Conservation (phyloP, 2,888 invertebrate species). For the Brachyptera putata region DNA sequence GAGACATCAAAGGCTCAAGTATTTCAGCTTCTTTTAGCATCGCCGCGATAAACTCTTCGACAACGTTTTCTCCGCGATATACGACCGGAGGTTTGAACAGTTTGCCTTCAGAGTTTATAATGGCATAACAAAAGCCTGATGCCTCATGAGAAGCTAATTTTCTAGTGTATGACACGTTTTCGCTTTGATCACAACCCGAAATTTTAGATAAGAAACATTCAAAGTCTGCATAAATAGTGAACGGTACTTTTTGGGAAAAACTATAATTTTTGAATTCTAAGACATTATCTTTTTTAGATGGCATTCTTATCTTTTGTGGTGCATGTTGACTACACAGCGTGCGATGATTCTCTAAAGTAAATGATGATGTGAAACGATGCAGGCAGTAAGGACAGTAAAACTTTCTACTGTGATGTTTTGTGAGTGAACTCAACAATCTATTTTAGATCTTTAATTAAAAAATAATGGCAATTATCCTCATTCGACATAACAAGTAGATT, state of each 20-base stretch:
- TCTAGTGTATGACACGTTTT: background rate
- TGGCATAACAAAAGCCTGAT: too few species aligned
- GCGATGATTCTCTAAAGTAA: background rate
- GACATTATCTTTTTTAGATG: background rate
- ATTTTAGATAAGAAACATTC: slow-evolving; percentile 18
- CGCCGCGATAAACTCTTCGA: background rate
- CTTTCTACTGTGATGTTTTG: slow-evolving; percentile 9
- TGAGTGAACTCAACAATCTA: slow-evolving; percentile 25
- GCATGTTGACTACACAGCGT: slow-evolving; percentile 14
- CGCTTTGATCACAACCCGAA: background rate
- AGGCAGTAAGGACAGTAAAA: background rate
- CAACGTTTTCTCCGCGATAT: background rate
- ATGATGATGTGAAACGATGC: background rate
- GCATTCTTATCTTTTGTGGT: background rate
- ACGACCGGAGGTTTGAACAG: background rate
- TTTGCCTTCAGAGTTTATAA: too few species aligned
- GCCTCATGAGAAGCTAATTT: too few species aligned
- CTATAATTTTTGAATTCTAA: background rate
- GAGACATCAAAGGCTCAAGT: slow-evolving; percentile 24
- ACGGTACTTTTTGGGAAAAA: background rate
- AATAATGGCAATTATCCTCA: slow-evolving; percentile 30
- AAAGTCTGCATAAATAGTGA: background rate
- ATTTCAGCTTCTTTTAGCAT: background rate
- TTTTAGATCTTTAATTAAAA: background rate
- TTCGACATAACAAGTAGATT: background rate